Conservation (phyloP, 2,113 vertebrate genomes). For the Onychostruthus taczanowskii region DNA sequence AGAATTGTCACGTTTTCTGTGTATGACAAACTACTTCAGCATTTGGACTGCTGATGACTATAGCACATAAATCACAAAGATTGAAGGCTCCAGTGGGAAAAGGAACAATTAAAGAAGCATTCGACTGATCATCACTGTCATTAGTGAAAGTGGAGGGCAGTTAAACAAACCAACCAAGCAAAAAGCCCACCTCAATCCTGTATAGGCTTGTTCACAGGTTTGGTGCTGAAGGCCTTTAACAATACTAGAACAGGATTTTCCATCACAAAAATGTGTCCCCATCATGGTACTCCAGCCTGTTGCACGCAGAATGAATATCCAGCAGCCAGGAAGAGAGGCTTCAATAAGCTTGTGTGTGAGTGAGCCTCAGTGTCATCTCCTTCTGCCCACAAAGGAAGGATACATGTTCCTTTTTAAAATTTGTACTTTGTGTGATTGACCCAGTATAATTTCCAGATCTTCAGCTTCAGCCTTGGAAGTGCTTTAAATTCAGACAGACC, state of each 20-base stretch:
- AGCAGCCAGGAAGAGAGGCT: background rate
- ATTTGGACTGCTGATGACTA: background rate
- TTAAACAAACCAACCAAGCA: background rate
- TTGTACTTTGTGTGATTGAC: background rate
- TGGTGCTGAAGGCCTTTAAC: background rate
- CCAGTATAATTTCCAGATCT: background rate
- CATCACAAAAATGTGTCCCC: background rate
- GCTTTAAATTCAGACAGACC: background rate
- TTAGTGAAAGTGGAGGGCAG: background rate
- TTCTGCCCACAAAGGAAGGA: background rate
- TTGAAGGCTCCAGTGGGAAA: background rate
- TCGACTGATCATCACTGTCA: background rate
- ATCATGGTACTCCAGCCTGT: background rate
- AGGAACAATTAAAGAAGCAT: background rate
- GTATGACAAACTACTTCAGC: background rate
- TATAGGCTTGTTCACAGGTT: background rate
- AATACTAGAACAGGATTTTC: background rate
- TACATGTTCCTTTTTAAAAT: background rate
- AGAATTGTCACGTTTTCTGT: background rate
- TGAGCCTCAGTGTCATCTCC: background rate
- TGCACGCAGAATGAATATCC: background rate
- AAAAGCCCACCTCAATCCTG: background rate
- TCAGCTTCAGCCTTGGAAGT: background rate
- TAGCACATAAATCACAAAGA: background rate
- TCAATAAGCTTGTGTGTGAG: background rate